Evolutionary conservation across 2,797 vertebrate genomes (phyloP), one percentile per base, ranked within the genome.

Genomic region (Varecia variegata): DNA sequence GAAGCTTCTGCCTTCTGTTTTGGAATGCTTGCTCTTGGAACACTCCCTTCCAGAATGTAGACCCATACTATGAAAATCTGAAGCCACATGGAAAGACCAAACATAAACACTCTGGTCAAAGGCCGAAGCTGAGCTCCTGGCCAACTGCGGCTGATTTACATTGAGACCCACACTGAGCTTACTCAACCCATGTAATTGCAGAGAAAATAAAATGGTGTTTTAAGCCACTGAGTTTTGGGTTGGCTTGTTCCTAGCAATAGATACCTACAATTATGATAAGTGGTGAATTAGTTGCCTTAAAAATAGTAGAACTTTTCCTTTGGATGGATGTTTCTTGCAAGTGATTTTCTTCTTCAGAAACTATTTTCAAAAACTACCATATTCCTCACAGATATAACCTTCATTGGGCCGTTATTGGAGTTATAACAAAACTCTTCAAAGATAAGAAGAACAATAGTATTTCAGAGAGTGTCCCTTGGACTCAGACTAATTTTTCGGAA

Each of bases 261-360:
- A 52, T 20, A 47, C 10, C 27, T 90, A 27, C 15, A 68, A 47
- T 97, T 97, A 88, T 77, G 79, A 96, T 86, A 95, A 93, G 93
- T 97, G 87, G 86, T 96, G 30, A 97, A 94, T 65, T 98, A 98
- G 98, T 97, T 98, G 96, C 95, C 88, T 98, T 97, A 93, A 98
- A 98, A 98, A 97, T 92, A 97, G 85, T 98, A 93, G 91, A 97
- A 96, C 35, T 93, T 86, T 92, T 98, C 85, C 85, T 97, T 86
- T 95, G 93, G 81, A 76, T 97, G 79, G 56, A 84, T 96, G 40
- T 68, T 96, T 96, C 17, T 93, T 96, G 88, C 98, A 97, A 94
- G 83, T 94, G 18, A 56, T 52, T 93, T 97, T 94, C 87, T 94
- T 94, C 38, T 87, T 96, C 88, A 97, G 92, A 96, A 96, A 62